A percentile compares a stretch with the other conserved stretches of the same genome.
These are phyloP conservation scores for Genyomyrus donnyi DNA, from an alignment of 2,113 vertebrate genomes.

Conservation along the genomic window DNA sequence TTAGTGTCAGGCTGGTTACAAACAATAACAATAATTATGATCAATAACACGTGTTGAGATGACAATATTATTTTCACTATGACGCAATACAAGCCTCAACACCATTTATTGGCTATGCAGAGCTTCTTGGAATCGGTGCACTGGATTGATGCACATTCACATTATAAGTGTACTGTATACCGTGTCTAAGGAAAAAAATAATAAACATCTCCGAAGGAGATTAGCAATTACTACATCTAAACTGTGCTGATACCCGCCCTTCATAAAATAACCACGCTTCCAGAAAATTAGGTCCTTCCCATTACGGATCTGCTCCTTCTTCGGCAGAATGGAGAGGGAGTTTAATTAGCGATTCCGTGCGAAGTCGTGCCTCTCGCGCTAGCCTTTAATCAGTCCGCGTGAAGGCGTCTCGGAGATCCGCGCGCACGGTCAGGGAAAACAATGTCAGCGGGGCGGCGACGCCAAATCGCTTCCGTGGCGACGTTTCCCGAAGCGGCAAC, in stretches of 20 bases:
- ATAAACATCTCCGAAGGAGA: neutral
- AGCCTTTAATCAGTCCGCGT: neutral
- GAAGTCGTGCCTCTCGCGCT: neutral
- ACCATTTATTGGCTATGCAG: neutral
- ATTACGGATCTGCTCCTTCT: neutral
- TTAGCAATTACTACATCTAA: neutral
- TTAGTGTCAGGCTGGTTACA: neutral
- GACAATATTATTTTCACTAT: neutral
- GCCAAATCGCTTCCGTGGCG: constrained; percentile 44
- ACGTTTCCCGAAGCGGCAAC: constrained; percentile 47
- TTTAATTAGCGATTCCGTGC: neutral
- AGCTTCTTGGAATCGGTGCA: neutral
- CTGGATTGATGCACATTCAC: neutral
- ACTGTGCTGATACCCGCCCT: neutral
- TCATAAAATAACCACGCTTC: constrained; percentile 1
- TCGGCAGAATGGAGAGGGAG: neutral
- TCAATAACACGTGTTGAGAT: neutral
- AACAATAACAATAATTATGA: neutral
- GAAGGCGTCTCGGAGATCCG: neutral
- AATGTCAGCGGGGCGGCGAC: constrained; percentile 36
- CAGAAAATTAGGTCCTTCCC: constrained; percentile 10
- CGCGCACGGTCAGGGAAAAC: constrained; percentile 53
- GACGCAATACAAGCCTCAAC: neutral
- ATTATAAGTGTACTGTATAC: neutral
- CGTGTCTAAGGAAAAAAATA: neutral